phyloP scores from a whole-genome alignment of 2,113 vertebrate species.

The Microcebus jonahi region DNA sequence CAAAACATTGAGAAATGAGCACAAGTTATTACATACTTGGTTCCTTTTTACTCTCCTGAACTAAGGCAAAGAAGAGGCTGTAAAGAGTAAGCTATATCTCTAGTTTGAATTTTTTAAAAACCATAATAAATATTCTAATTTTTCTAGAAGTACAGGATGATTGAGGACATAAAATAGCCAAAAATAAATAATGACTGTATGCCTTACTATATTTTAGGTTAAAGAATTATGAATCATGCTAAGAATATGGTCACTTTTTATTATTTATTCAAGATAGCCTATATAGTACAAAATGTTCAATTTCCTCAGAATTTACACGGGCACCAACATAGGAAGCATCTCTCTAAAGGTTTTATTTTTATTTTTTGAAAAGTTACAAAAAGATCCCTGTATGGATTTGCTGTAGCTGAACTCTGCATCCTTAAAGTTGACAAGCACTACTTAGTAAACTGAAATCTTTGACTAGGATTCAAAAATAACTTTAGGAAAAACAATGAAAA shows the following conservation, averaged over 20 bases:
- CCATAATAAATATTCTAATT: not conserved
- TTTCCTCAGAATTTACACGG: constrained; percentile 16
- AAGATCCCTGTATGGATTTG: not conserved
- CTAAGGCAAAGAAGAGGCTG: not conserved
- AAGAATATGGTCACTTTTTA: constrained; percentile 20
- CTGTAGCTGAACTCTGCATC: not conserved
- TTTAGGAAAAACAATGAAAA: not conserved
- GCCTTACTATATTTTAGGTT: not conserved
- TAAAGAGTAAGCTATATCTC: not conserved
- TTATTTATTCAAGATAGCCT: not conserved
- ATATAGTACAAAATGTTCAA: not conserved
- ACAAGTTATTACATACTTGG: not conserved
- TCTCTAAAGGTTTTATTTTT: constrained; percentile 17
- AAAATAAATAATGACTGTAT: not conserved
- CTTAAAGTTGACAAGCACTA: not conserved
- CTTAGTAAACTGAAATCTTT: not conserved
- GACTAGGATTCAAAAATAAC: constrained; percentile 1
- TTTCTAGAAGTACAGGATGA: not conserved
- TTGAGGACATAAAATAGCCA: not conserved
- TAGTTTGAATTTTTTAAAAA: not conserved
- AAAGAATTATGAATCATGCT: constrained; percentile 8
- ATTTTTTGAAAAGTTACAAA: not conserved
- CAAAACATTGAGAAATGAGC: not conserved
- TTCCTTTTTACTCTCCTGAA: not conserved
- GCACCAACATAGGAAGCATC: not conserved